These are phyloP conservation scores for Sceloporus tristichus DNA, from an alignment of 2,113 vertebrate species.

Conservation along the genomic window DNA sequence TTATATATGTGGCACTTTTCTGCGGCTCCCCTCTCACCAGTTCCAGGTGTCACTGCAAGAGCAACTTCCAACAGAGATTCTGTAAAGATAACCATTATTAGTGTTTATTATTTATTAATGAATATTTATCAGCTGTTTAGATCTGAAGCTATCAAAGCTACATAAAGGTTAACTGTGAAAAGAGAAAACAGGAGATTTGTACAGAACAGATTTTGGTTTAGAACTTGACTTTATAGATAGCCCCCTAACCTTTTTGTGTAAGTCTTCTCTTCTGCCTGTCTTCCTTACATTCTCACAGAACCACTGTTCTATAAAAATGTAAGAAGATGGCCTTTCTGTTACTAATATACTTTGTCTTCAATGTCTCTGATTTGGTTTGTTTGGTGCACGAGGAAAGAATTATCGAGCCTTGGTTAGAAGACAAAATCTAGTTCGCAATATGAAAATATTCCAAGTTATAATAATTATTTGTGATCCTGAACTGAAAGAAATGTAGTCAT, in stretches of 20 bases:
- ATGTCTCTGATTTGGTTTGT: neutral
- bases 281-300: neutral
- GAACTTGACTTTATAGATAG: neutral
- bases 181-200: neutral
- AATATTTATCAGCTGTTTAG: no score
- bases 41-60: no score
- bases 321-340: neutral
- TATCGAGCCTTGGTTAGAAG: conserved; percentile 23
- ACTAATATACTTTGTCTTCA: conserved; percentile 27
- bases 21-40: no score
- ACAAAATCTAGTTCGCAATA: conserved; percentile 14
- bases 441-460: conserved; percentile 13
- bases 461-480: neutral
- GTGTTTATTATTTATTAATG: no score
- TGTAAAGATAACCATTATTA: no score
- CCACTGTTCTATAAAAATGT: neutral
- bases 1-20: no score
- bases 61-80: no score
- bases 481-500: neutral
- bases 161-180: neutral
- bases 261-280: neutral
- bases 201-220: neutral
- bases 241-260: no score
- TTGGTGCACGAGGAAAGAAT: neutral
- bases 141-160: no score